Percentiles rank a stretch among this genome's conserved stretches.
Conservation (phyloP, 2,797 vertebrate species). For the Ctenopoma kingsleyae region DNA sequence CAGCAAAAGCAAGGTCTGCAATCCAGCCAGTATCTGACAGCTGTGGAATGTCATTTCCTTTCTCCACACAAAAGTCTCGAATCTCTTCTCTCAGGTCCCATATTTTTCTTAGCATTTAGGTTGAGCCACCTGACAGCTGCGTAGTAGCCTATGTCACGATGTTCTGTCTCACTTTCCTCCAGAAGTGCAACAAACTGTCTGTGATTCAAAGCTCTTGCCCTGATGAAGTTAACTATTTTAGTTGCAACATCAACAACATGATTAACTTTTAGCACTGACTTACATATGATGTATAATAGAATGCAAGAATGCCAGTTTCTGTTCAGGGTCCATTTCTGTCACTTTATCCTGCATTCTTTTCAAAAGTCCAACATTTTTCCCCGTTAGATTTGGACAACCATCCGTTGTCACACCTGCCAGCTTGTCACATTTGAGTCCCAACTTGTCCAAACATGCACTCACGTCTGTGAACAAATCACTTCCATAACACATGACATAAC, state of each 20-base stretch:
- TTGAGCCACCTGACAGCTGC: slow-evolving; percentile 4
- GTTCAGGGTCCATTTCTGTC: slow-evolving; percentile 39
- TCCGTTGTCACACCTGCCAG: slow-evolving; percentile 33
- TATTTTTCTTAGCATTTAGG: background rate
- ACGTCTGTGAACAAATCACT: slow-evolving; percentile 27
- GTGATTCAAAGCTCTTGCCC: slow-evolving; percentile 28
- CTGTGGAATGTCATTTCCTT: background rate
- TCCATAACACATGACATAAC: background rate
- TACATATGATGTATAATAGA: slow-evolving; percentile 46
- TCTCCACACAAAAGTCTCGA: background rate
- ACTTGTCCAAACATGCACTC: slow-evolving; percentile 24
- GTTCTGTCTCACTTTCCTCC: background rate
- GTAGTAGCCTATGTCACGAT: background rate
- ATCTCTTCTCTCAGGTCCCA: background rate
- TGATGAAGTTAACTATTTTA: slow-evolving; percentile 32
- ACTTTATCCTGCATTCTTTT: slow-evolving; percentile 44
- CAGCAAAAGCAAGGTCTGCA: no score
- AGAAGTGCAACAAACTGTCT: slow-evolving; percentile 13
- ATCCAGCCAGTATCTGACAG: no score
- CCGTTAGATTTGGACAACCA: slow-evolving; percentile 33
- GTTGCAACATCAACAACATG: slow-evolving; percentile 32
- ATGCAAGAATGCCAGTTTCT: slow-evolving; percentile 36
- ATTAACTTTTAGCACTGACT: slow-evolving; percentile 42
- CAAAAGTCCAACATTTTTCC: slow-evolving; percentile 42
- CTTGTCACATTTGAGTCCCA: no score